A percentile compares a stretch with the other conserved stretches of the same genome.
phyloP scores from a whole-genome alignment of 1,140 invertebrate genomes.

The Helicoverpa armigera region DNA sequence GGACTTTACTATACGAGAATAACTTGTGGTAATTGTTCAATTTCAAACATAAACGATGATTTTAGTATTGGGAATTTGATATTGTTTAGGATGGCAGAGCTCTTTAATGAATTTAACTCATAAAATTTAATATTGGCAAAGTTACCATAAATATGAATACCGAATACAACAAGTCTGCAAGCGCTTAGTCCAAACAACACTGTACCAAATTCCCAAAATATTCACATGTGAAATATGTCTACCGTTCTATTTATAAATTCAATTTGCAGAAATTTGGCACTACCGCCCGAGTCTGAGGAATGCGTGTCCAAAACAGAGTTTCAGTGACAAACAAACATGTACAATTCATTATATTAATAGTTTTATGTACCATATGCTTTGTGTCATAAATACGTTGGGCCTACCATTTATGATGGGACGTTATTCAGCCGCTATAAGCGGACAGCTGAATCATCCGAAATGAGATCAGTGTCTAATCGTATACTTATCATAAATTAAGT shows the following conservation, averaged over 20 bases:
- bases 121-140: not conserved
- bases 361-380: conserved; percentile 45
- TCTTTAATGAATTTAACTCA: no score
- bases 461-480: conserved; percentile 69
- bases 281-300: conserved; percentile 14
- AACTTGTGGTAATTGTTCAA: not conserved
- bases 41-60: not conserved
- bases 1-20: not conserved
- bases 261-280: conserved; percentile 41
- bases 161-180: no score
- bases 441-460: conserved; percentile 68
- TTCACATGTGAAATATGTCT: conserved; percentile 36
- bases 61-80: not conserved
- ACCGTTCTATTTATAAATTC: conserved; percentile 24
- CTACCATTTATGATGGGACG: conserved; percentile 56
- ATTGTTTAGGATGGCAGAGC: not conserved
- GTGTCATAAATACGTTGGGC: conserved; percentile 49
- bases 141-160: not conserved
- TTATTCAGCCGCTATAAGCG: conserved; percentile 58
- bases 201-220: conserved; percentile 31
- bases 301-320: conserved; percentile 21
- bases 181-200: conserved; percentile 20
- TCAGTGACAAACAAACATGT: not conserved
- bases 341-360: conserved; percentile 11
- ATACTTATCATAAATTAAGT: conserved; percentile 36